Conservation (phyloP, 53 echinoderm and acorn worm species). For the Echinarachnius parma region DNA sequence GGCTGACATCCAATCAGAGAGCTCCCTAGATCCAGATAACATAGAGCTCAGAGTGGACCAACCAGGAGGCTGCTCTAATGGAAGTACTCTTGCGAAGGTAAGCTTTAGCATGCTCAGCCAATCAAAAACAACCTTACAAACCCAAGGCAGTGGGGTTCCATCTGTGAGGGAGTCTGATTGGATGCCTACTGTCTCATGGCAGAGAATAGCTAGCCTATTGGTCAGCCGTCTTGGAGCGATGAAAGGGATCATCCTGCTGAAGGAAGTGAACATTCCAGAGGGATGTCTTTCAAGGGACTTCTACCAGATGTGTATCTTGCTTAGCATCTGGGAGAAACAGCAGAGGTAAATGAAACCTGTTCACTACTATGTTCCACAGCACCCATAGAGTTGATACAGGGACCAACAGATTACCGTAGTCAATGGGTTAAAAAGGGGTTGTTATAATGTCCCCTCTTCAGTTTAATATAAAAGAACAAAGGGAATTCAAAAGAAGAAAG, state of each 20-base stretch:
- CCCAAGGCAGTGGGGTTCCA: too few species aligned
- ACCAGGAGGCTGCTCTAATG: not conserved
- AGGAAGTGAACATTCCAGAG: conserved; percentile 52
- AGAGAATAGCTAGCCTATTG: conserved; percentile 62
- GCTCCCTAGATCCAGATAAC: not conserved
- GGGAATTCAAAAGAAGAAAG: too few species aligned
- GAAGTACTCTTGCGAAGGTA: too few species aligned
- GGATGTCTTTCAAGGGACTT: conserved; percentile 61
- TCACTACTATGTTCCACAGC: too few species aligned
- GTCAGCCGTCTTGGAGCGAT: conserved; percentile 56
- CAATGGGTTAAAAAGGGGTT: too few species aligned
- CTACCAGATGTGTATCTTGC: conserved; percentile 60
- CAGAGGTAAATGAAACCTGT: conserved; percentile 64
- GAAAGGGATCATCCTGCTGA: conserved; percentile 53
- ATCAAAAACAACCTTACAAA: too few species aligned
- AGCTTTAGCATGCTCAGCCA: too few species aligned
- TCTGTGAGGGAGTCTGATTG: not conserved
- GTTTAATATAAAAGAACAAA: too few species aligned
- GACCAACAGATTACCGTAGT: too few species aligned
- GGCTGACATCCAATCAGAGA: not conserved
- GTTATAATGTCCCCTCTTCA: too few species aligned
- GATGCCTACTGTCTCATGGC: conserved; percentile 73
- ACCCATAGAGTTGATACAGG: too few species aligned
- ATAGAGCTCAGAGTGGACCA: not conserved
- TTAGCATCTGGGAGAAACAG: conserved; percentile 46